phyloP scores from a whole-genome alignment of 1,140 invertebrate genomes.

The Lucilia sericata region DNA sequence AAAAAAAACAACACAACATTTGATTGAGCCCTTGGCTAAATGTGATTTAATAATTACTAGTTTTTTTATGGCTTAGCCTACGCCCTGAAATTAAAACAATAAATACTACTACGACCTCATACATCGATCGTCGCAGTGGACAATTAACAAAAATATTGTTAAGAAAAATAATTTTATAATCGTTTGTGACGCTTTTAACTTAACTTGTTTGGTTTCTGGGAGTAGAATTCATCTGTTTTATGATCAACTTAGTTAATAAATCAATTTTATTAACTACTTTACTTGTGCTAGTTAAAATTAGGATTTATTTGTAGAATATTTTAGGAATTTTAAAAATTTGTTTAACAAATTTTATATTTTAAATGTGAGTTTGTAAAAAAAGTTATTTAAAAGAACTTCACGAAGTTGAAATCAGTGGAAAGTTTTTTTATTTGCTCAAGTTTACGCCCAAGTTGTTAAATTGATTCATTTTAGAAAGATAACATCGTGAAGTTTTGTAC shows the following conservation, averaged over 20 bases:
- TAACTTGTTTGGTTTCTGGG: not conserved
- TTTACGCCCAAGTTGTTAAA: too few relatives aligned
- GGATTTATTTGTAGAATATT: not conserved
- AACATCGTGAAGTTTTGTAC: too few relatives aligned
- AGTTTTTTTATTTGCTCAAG: not conserved
- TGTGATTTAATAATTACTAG: constrained; percentile 36
- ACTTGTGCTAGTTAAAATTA: not conserved
- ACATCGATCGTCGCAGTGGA: not conserved
- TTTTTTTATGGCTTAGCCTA: constrained; percentile 16
- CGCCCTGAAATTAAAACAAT: constrained; percentile 10
- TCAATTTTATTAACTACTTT: constrained; percentile 20
- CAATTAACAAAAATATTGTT: not conserved
- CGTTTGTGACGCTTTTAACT: not conserved
- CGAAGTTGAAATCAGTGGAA: not conserved
- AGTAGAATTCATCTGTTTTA: not conserved
- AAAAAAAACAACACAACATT: not conserved
- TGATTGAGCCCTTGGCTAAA: constrained; percentile 18
- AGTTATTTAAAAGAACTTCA: not conserved
- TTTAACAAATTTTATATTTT: not conserved
- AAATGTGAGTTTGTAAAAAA: not conserved
- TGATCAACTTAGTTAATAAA: not conserved
- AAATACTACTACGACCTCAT: not conserved
- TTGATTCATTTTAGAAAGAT: too few relatives aligned
- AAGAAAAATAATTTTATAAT: not conserved
- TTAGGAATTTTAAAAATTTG: not conserved